These are phyloP conservation scores for Dendrocincla fuliginosa DNA, from an alignment of 2,797 vertebrate genomes.

Conservation along the genomic window DNA sequence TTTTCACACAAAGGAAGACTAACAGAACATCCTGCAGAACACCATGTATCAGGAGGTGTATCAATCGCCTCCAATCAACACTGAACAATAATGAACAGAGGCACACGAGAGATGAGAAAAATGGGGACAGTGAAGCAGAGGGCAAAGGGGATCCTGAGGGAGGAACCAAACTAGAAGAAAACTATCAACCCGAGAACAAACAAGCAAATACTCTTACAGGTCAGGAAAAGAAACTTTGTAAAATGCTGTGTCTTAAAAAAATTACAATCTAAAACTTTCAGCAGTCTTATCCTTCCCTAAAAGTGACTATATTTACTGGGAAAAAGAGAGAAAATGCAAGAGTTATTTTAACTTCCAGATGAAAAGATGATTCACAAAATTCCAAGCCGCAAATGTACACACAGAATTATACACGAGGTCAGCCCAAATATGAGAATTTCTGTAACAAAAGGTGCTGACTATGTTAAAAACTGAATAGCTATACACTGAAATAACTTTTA, in stretches of 20 bases:
- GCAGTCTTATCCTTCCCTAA: neutral
- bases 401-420: slow-evolving; percentile 9
- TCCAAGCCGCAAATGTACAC: neutral
- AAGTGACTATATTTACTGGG: neutral
- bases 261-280: neutral
- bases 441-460: slow-evolving; percentile 28
- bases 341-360: neutral
- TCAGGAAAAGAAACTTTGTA: neutral
- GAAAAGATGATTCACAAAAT: neutral
- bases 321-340: neutral
- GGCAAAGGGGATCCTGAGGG: neutral
- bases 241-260: neutral
- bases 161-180: neutral
- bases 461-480: neutral
- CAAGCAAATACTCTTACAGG: neutral
- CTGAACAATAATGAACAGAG: neutral
- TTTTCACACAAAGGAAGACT: neutral
- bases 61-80: neutral
- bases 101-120: neutral
- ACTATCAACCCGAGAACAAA: neutral
- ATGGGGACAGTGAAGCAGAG: neutral
- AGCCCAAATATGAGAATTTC: neutral
- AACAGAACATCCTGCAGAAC: neutral
- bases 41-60: neutral
- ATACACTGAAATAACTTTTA: neutral